Evolutionary conservation across 2,888 invertebrate genomes (phyloP).

Genomic region (Conomelus anceps): DNA sequence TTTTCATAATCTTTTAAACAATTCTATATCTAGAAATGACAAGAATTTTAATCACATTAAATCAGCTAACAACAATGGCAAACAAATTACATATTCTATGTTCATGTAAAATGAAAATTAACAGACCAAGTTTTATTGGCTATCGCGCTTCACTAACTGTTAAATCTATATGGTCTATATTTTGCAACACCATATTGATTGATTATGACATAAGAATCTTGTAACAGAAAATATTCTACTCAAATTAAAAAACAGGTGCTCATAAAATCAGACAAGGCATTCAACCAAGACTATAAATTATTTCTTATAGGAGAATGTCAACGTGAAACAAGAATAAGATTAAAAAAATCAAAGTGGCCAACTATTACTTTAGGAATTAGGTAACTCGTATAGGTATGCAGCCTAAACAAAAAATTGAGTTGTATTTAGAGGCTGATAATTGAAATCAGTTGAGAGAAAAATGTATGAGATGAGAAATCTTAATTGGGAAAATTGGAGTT

Average conservation of each 20-base stretch:
- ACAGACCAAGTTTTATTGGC: background rate
- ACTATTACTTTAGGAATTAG: no score
- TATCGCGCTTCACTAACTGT: background rate
- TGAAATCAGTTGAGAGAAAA: no score
- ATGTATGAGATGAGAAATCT: no score
- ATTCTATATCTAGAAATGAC: background rate
- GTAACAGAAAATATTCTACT: background rate
- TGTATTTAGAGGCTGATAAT: no score
- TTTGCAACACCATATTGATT: background rate
- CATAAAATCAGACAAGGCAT: background rate
- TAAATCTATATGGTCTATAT: background rate
- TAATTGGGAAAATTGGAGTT: no score
- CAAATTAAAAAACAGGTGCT: background rate
- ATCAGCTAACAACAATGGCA: background rate
- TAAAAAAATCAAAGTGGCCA: no score
- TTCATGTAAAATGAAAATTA: background rate
- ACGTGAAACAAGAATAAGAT: no score
- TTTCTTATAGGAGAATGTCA: background rate
- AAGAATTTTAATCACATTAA: background rate
- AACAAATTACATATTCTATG: background rate
- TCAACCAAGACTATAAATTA: background rate
- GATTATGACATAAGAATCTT: background rate
- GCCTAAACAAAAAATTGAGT: no score
- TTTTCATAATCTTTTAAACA: no score
- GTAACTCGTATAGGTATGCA: no score